Conservation (phyloP, 1,140 invertebrate genomes). For the Ctenoplectra terminalis region DNA sequence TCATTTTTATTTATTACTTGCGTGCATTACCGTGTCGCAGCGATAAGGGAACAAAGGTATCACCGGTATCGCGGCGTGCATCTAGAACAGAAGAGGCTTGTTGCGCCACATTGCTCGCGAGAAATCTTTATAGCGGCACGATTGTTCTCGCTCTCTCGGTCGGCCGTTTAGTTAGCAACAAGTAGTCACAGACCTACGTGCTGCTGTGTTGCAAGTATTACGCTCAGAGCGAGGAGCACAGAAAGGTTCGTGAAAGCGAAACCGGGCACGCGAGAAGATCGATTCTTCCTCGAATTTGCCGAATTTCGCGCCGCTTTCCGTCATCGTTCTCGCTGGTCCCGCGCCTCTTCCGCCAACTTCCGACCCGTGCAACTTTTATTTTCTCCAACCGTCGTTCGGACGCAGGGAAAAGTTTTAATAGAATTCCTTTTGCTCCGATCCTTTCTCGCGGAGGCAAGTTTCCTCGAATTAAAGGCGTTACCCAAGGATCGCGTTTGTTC, state of each 20-base stretch:
- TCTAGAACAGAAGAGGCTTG: slow-evolving; percentile 36
- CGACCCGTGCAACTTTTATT: background rate
- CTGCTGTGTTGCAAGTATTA: slow-evolving; percentile 23
- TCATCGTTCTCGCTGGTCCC: background rate
- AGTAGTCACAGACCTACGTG: slow-evolving; percentile 42
- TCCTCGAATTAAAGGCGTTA: background rate
- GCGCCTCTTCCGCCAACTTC: background rate
- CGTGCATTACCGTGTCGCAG: slow-evolving; percentile 13
- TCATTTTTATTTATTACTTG: slow-evolving; percentile 35
- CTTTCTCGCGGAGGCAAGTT: background rate
- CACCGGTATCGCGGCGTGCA: slow-evolving; percentile 17
- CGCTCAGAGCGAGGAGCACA: background rate
- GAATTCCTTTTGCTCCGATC: slow-evolving; percentile 10
- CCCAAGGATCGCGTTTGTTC: background rate
- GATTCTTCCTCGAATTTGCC: background rate
- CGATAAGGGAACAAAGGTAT: slow-evolving; percentile 49
- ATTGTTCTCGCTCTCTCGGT: slow-evolving; percentile 56
- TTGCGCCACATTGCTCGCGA: slow-evolving; percentile 41
- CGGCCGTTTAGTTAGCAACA: slow-evolving; percentile 62
- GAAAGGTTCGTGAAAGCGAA: background rate
- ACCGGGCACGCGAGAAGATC: background rate
- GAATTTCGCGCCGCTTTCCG: background rate
- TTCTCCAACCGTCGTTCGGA: background rate
- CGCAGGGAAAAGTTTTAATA: slow-evolving; percentile 32
- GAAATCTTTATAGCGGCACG: slow-evolving; percentile 58